These are phyloP conservation scores for Mesoligia furuncula DNA, from an alignment of 2,888 invertebrate species.

Conservation along the genomic window DNA sequence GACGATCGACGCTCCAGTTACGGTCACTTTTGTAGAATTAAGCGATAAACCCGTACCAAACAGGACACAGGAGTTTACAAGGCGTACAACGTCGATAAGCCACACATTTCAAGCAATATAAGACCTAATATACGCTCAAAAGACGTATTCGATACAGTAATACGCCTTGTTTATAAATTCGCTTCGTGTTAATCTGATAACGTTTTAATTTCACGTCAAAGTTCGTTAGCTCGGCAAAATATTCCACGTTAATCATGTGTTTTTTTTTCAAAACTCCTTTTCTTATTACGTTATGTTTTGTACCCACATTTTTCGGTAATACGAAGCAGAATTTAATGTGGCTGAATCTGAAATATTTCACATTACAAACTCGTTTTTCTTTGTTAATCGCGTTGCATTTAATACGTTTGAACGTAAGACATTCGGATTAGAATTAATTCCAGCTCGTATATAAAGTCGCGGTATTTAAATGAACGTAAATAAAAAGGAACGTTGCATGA, in stretches of 20 bases:
- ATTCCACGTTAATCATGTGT: slow-evolving; percentile 53
- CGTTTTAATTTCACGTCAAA: slow-evolving; percentile 63
- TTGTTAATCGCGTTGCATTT: slow-evolving; percentile 57
- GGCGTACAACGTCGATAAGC: slow-evolving; percentile 65
- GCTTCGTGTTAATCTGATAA: slow-evolving; percentile 65
- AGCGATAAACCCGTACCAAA: slow-evolving; percentile 65
- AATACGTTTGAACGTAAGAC: slow-evolving; percentile 56
- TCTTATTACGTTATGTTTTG: slow-evolving; percentile 41
- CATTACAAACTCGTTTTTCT: slow-evolving; percentile 51
- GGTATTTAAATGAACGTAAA: slow-evolving; percentile 66
- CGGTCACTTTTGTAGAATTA: slow-evolving; percentile 59
- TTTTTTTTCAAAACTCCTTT: slow-evolving; percentile 28
- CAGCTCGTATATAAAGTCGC: slow-evolving; percentile 52
- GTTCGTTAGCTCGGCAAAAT: slow-evolving; percentile 66
- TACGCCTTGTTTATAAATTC: slow-evolving; percentile 49
- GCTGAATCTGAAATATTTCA: slow-evolving; percentile 54
- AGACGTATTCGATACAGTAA: slow-evolving; percentile 22
- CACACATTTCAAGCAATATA: slow-evolving; percentile 42
- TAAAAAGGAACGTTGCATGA: slow-evolving; percentile 70
- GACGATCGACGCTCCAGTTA: slow-evolving; percentile 33
- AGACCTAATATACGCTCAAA: slow-evolving; percentile 18
- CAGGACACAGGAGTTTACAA: slow-evolving; percentile 47
- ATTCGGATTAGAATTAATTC: slow-evolving; percentile 62
- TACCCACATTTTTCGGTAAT: slow-evolving; percentile 48
- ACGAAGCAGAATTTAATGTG: slow-evolving; percentile 47